Conservation (phyloP, 53 echinoderm and acorn worm species). For the Antedon mediterranea region DNA sequence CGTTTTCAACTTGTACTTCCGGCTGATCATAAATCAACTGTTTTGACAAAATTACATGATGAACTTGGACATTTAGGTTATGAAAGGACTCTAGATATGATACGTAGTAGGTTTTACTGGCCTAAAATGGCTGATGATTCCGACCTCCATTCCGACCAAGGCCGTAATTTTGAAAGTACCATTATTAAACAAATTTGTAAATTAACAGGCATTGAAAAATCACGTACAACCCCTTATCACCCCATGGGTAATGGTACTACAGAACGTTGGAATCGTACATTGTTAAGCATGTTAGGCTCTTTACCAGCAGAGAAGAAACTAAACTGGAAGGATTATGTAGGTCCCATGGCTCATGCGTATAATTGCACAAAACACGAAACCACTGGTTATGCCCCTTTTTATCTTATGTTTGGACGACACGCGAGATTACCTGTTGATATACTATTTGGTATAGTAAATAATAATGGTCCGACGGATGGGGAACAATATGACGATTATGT, state of each 20-base stretch:
- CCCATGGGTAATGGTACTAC: conserved; percentile 28
- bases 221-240: conserved; percentile 28
- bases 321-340: conserved; percentile 1
- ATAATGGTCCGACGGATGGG: neutral
- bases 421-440: neutral
- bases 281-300: conserved; percentile 26
- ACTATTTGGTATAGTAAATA: neutral
- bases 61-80: neutral
- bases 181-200: conserved; percentile 13
- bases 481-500: neutral
- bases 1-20: neutral
- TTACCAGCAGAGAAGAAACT: conserved; percentile 8
- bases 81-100: neutral
- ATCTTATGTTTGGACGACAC: neutral
- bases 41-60: neutral
- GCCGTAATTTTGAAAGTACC: conserved; percentile 12
- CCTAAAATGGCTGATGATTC: conserved; percentile 3
- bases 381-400: neutral
- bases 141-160: conserved; percentile 32
- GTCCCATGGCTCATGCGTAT: neutral
- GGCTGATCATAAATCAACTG: neutral
- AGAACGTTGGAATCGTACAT: conserved; percentile 26
- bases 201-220: conserved; percentile 8
- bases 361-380: neutral
- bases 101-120: neutral